Base-by-base conservation (phyloP, 2,113 vertebrate species). In the Phylloscopus trochiloides region DNA sequence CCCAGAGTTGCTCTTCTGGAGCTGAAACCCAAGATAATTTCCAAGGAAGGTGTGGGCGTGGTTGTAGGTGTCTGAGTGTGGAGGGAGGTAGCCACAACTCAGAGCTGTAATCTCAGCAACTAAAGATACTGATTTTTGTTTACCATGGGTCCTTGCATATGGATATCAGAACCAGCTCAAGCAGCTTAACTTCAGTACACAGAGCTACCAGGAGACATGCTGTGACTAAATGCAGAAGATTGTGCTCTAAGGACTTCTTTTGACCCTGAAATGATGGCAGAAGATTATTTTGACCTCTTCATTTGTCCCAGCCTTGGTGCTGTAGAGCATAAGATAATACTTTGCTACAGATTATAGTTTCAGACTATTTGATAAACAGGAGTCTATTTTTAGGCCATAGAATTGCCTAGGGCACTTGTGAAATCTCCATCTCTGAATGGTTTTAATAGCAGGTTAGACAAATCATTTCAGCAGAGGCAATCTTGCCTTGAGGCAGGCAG, bases 311-410 rank as follows among this genome's bases (percentile, higher is more conserved):
- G 71, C 25, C 74, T 90, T 89, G 73, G 26, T 71, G 55, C 36
- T 48, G 31, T 50, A 78, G 26, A 95, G 26, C 20, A 70, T 72
- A 72, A 81, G 3, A 91, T 82, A 92, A 66, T 58, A 18, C 55
- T 76, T 85, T 76, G 50, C 47, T 89, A 43, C 20, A 80, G 87
- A 91, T 92, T 72, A 81, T 34, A 62, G 45, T 82, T 95, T 89
- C 80, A 97, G 70, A 87, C 87, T 89, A 31, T 80, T 94, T 94
- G 63, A 93, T 86, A 90, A 93, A 88, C 67, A 92, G 25, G 17
- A 75, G 29, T 54, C 82, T 93, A 93, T 90, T 97, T 97, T 95
- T 90, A 97, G 79, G 67, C 63, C 88, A 19, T 25, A 88, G 50
- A 86, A 74, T 93, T 90, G 58, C 82, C 78, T 66, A 57, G 54